Conservation (phyloP, 2,797 vertebrate genomes). For the Gallinago solitaria region DNA sequence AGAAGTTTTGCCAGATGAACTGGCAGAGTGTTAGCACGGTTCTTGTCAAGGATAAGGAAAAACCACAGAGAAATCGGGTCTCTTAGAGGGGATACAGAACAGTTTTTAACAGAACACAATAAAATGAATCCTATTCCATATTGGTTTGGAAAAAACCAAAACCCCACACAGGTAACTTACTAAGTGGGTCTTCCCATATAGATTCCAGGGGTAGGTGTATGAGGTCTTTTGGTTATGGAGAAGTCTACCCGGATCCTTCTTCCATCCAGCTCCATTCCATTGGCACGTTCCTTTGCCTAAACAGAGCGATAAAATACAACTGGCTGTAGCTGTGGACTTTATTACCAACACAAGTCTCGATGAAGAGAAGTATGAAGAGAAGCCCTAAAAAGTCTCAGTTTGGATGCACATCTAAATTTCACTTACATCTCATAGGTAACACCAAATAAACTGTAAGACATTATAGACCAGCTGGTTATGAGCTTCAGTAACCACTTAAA, state of each 20-base stretch:
- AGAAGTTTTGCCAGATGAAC: background rate
- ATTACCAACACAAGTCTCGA: background rate
- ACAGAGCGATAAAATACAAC: background rate
- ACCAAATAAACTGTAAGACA: background rate
- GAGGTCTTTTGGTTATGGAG: constrained; percentile 95
- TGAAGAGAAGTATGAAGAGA: no score
- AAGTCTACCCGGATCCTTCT: constrained; percentile 95
- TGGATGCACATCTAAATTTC: background rate
- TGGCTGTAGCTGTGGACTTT: background rate
- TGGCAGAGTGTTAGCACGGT: background rate
- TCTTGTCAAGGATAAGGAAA: background rate
- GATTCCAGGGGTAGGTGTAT: constrained; percentile 96
- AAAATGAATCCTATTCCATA: background rate
- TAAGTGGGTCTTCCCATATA: constrained; percentile 98
- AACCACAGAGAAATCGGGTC: background rate
- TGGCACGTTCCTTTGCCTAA: constrained; percentile 94
- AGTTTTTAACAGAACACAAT: background rate
- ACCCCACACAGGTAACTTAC: constrained; percentile 76
- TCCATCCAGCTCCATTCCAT: constrained; percentile 97
- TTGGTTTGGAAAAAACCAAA: background rate
- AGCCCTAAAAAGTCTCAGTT: background rate
- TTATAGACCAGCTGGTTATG: background rate
- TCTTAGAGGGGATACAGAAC: background rate
- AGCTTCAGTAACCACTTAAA: background rate
- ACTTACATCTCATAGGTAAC: fast-evolving